A percentile compares a stretch with the other conserved stretches of the same genome.
Evolutionary conservation across 2,888 invertebrate genomes (phyloP).

Genomic region (Dysmachus trigonus): DNA sequence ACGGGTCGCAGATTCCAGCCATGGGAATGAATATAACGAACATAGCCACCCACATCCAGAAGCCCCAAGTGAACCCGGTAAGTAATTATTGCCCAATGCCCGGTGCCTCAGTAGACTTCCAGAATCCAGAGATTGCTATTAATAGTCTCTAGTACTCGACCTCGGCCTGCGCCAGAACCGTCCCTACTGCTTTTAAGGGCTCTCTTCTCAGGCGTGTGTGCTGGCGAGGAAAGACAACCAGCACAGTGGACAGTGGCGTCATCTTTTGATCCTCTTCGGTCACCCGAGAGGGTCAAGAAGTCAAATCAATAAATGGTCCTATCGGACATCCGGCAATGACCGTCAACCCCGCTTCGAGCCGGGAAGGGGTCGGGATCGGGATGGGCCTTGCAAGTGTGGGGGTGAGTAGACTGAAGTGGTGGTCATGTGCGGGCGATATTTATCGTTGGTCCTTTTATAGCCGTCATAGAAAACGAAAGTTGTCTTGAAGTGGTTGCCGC

Average conservation of each 20-base stretch:
- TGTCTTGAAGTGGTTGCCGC: conserved; percentile 34
- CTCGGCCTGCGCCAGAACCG: not conserved
- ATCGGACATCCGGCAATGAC: conserved; percentile 46
- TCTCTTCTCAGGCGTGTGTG: not conserved
- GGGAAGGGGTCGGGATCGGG: no score
- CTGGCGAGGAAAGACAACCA: not conserved
- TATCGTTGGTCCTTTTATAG: conserved; percentile 31
- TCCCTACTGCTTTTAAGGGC: not conserved
- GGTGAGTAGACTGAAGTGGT: not conserved
- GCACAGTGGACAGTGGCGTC: not conserved
- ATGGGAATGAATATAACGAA: conserved; percentile 70
- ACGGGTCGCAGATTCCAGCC: conserved; percentile 70
- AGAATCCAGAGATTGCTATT: not conserved
- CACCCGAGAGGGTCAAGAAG: conserved; percentile 46
- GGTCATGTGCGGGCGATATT: conserved; percentile 30
- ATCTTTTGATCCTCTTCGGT: not conserved
- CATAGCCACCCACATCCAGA: conserved; percentile 64
- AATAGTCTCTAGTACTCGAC: not conserved
- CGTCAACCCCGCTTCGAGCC: conserved; percentile 10
- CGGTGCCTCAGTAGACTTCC: no score
- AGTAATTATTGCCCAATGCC: conserved; percentile 52
- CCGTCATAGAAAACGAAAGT: conserved; percentile 38
- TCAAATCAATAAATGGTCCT: conserved; percentile 46
- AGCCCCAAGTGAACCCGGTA: conserved; percentile 65
- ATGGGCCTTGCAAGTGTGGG: not conserved